phyloP scores from a whole-genome alignment of 2,113 vertebrate genomes.

The Phocoena sinus region DNA sequence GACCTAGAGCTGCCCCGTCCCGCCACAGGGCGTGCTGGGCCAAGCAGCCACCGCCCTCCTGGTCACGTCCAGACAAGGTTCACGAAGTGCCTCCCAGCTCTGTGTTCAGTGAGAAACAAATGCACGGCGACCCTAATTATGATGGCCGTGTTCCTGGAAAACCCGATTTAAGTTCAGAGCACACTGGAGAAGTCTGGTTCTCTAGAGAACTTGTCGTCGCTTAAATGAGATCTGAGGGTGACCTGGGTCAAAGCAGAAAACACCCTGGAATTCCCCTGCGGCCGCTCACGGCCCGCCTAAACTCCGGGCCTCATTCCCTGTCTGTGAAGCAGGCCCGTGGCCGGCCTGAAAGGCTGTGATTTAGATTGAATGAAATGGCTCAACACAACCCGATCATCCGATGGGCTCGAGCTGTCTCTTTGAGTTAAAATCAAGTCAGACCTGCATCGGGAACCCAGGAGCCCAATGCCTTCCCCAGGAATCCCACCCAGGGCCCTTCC shows the following conservation, averaged over 20 bases:
- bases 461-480: neutral
- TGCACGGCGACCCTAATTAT: fast-evolving
- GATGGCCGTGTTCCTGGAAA: fast-evolving
- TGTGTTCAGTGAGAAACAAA: fast-evolving
- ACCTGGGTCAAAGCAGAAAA: neutral
- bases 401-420: neutral
- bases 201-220: neutral
- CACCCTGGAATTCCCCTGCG: neutral
- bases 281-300: neutral
- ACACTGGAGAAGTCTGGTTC: neutral
- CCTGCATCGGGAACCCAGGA: neutral
- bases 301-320: fast-evolving
- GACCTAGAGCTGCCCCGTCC: neutral
- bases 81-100: neutral
- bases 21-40: neutral
- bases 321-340: no score
- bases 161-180: neutral
- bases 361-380: neutral
- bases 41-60: fast-evolving
- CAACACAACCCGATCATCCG: fast-evolving
- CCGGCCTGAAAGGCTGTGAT: fast-evolving
- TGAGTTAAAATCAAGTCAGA: neutral
- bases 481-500: neutral
- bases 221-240: neutral
- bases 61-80: neutral